Conservation (phyloP, 2,888 invertebrate genomes). For the Ischnura elegans region DNA sequence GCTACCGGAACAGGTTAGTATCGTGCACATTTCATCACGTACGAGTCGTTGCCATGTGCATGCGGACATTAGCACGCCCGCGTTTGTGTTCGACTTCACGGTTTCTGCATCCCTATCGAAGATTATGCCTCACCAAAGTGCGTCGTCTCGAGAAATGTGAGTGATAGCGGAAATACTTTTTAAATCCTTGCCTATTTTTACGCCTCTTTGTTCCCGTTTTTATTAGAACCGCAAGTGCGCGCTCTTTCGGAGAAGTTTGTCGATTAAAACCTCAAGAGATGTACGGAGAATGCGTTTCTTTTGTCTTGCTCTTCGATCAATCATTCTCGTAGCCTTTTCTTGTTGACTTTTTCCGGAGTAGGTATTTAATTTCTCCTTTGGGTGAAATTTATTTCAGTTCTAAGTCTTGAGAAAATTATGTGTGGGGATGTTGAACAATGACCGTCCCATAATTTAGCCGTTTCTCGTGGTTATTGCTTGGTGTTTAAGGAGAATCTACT, state of each 20-base stretch:
- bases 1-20: not conserved
- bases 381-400: not conserved
- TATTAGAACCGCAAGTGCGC: not conserved
- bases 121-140: not conserved
- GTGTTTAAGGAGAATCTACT: not conserved
- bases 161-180: not conserved
- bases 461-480: not conserved
- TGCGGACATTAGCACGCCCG: not conserved
- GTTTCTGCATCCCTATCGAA: not conserved
- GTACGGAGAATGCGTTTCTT: not conserved
- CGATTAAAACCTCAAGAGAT: not conserved
- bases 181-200: not conserved
- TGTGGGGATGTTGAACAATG: not conserved
- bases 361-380: not conserved
- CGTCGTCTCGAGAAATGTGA: not conserved
- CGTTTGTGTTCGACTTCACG: not conserved
- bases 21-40: not conserved
- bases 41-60: not conserved
- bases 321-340: not conserved
- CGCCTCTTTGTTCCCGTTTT: not conserved
- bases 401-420: not conserved
- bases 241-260: not conserved
- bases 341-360: not conserved
- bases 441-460: not conserved
- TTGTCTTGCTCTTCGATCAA: not conserved